These are phyloP conservation scores for Trichopoda pennipes DNA, from an alignment of 2,888 invertebrate genomes.

Conservation along the genomic window DNA sequence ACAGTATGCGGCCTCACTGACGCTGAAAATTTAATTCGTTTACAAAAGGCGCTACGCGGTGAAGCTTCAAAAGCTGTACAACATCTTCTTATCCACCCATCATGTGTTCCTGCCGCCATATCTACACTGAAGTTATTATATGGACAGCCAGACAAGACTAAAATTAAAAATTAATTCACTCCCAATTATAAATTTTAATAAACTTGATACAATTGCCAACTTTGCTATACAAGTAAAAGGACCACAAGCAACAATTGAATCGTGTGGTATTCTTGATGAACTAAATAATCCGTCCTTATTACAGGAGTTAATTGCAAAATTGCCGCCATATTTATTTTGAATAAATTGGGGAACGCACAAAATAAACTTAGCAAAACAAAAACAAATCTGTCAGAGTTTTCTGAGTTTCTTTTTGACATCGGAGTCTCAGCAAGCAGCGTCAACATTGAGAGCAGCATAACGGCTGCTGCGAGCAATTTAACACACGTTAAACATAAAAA, in stretches of 20 bases:
- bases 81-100: too few relatives aligned
- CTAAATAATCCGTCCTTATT: slow-evolving; percentile 55
- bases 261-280: slow-evolving; percentile 50
- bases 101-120: too few relatives aligned
- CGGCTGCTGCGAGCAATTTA: neutral
- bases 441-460: too few relatives aligned
- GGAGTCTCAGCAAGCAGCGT: too few relatives aligned
- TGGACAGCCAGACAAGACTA: too few relatives aligned
- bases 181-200: neutral
- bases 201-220: neutral
- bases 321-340: neutral
- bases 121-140: too few relatives aligned
- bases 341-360: neutral
- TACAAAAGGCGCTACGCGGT: neutral
- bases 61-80: too few relatives aligned
- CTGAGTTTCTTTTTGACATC: neutral
- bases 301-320: too few relatives aligned
- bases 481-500: too few relatives aligned
- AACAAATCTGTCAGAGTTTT: neutral
- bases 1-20: too few relatives aligned
- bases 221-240: slow-evolving; percentile 34
- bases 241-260: slow-evolving; percentile 46
- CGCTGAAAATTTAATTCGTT: too few relatives aligned
- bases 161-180: neutral
- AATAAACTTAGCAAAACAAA: neutral